Conservation (phyloP, 2,888 invertebrate species). For the Hyposoter didymator region DNA sequence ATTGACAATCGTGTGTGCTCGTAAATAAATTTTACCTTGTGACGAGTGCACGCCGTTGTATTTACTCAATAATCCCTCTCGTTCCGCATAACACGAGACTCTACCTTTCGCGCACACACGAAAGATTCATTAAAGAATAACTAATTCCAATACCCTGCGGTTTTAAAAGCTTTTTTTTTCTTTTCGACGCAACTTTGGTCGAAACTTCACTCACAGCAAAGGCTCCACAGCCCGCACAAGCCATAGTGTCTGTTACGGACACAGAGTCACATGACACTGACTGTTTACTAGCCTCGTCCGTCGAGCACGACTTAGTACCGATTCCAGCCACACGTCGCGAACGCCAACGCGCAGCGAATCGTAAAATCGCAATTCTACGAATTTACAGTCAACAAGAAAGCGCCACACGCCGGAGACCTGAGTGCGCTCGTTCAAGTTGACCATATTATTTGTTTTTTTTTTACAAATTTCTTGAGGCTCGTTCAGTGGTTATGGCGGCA, state of each 20-base stretch:
- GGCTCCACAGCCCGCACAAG: background rate
- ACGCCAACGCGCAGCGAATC: no score
- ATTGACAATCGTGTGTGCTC: background rate
- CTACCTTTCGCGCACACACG: background rate
- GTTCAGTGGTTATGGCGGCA: no score
- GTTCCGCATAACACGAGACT: background rate
- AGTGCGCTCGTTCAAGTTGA: no score
- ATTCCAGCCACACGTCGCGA: background rate
- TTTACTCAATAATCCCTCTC: background rate
- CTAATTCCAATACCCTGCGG: background rate
- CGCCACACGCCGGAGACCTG: no score
- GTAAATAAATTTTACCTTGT: constrained; percentile 3
- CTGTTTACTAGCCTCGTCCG: background rate
- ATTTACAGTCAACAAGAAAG: no score
- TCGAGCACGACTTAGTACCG: background rate
- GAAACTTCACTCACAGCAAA: background rate
- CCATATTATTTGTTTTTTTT: no score
- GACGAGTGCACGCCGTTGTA: background rate
- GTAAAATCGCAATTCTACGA: no score
- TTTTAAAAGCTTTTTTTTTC: background rate
- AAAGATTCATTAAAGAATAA: background rate
- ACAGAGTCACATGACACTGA: background rate
- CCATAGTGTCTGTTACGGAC: background rate
- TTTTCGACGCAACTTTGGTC: constrained; percentile 1
- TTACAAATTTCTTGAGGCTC: no score